phyloP scores from a whole-genome alignment of 2,113 vertebrate genomes.

The Oncorhynchus tshawytscha region DNA sequence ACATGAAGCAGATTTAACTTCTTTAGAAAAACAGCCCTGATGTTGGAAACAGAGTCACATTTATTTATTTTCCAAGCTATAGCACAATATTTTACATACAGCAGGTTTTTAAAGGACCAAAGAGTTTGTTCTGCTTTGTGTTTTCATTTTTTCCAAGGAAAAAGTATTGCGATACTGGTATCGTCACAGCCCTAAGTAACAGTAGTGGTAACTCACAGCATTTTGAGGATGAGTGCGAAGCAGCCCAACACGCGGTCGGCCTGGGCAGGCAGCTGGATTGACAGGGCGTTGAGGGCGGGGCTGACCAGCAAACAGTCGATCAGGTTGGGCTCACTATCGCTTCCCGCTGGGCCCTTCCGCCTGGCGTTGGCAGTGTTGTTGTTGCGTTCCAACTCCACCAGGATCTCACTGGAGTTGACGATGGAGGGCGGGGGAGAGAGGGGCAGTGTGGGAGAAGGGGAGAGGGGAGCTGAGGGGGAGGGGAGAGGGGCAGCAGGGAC shows the following conservation, averaged over 20 bases:
- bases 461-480: constrained; percentile 63
- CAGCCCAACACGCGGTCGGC: constrained; percentile 94
- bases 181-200: no score
- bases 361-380: constrained; percentile 88
- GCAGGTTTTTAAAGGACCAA: no score
- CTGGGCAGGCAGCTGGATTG: constrained; percentile 95
- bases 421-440: constrained; percentile 80
- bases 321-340: constrained; percentile 94
- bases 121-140: no score
- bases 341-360: constrained; percentile 79
- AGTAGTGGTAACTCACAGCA: constrained; percentile 87
- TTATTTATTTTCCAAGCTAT: no score
- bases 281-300: constrained; percentile 90
- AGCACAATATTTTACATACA: no score
- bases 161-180: no score
- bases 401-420: constrained; percentile 94
- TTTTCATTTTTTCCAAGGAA: no score
- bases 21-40: no score
- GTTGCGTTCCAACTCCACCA: constrained; percentile 93
- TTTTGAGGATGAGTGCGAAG: constrained; percentile 96
- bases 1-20: no score
- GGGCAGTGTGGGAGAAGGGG: constrained; percentile 80
- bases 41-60: no score
- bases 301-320: constrained; percentile 98
- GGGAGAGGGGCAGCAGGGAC: constrained; percentile 47